Conservation (phyloP, 2,113 vertebrate genomes). For the Protobothrops mucrosquamatus region DNA sequence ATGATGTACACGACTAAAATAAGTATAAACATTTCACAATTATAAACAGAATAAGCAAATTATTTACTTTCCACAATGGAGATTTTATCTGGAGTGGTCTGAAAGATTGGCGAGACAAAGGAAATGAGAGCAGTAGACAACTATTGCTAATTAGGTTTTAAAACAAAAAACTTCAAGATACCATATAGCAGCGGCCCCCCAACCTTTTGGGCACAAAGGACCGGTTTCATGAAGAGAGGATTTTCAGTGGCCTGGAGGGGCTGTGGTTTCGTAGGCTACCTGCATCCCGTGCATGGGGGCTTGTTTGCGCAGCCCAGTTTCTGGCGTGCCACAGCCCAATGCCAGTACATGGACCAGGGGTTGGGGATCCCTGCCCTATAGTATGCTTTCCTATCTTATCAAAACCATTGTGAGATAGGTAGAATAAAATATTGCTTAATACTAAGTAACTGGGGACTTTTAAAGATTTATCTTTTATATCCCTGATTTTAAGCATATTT, state of each 20-base stretch:
- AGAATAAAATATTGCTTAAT: neutral
- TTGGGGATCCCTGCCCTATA: neutral
- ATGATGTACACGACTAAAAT: neutral
- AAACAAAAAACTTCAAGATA: neutral
- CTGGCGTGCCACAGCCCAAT: neutral
- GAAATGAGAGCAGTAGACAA: neutral
- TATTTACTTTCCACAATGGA: neutral
- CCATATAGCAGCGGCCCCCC: neutral
- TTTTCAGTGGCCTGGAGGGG: neutral
- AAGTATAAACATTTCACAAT: neutral
- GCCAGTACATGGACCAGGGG: fast-evolving
- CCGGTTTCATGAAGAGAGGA: neutral
- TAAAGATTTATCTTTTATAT: neutral
- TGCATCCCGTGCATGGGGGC: neutral
- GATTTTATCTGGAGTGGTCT: neutral
- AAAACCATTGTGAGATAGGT: neutral
- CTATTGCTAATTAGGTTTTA: neutral
- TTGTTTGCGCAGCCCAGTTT: neutral
- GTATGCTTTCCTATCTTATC: neutral
- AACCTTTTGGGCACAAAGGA: neutral
- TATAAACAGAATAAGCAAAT: neutral
- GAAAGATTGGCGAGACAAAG: neutral
- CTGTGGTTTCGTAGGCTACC: neutral
- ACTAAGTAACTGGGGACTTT: neutral
- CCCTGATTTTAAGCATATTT: neutral